Conservation (phyloP, 2,797 vertebrate species). For the Lepus oiostolus region DNA sequence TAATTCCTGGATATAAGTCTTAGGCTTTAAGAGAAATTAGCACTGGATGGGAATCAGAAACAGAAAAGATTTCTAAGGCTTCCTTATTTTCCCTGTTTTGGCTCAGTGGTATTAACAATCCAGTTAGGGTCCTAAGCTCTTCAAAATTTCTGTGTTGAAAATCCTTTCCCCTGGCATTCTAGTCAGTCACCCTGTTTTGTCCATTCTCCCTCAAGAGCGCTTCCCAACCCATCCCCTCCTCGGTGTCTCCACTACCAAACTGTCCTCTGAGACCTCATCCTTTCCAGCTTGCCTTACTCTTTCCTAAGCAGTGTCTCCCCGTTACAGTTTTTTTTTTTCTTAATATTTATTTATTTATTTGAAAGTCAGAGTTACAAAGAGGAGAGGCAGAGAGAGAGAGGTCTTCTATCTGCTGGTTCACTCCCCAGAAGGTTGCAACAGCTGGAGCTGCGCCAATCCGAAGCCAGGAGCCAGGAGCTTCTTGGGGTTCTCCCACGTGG, state of each 20-base stretch:
- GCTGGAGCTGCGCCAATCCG: too few species aligned
- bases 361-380: too few species aligned
- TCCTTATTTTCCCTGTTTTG: not conserved
- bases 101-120: not conserved
- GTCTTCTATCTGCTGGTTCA: too few species aligned
- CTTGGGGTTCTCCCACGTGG: too few species aligned
- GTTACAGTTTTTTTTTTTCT: too few species aligned
- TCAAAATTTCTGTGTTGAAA: not conserved
- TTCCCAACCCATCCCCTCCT: not conserved
- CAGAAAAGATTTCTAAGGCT: constrained; percentile 5
- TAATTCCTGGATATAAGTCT: constrained; percentile 44
- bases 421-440: too few species aligned
- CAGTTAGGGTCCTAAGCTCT: not conserved
- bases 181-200: not conserved
- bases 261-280: not conserved
- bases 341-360: too few species aligned
- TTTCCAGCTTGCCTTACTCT: not conserved
- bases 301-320: not conserved
- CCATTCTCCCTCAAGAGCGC: not conserved
- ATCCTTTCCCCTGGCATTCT: not conserved
- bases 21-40: constrained; percentile 45
- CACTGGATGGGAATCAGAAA: not conserved
- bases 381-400: too few species aligned
- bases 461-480: too few species aligned
- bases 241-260: accelerated